phyloP scores from a whole-genome alignment of 2,888 invertebrate genomes.

The Subacronicta megacephala region DNA sequence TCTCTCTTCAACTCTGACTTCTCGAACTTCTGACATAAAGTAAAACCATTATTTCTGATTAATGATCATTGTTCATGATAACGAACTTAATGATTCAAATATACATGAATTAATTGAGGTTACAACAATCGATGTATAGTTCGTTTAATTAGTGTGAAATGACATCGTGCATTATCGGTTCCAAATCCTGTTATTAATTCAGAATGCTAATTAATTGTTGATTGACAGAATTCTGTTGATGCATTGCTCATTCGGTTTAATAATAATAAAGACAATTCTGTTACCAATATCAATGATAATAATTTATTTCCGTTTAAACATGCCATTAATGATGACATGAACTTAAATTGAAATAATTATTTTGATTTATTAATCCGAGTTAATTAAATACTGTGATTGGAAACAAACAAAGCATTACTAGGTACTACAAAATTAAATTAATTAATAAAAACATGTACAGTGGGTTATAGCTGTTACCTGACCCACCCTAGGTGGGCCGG shows the following conservation, averaged over 20 bases:
- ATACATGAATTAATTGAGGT: constrained; percentile 45
- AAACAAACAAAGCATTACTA: too few relatives aligned
- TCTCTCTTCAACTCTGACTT: constrained; percentile 12
- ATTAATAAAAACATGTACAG: too few relatives aligned
- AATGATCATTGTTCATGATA: constrained; percentile 44
- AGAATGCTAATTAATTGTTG: constrained; percentile 31
- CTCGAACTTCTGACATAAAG: constrained; percentile 43
- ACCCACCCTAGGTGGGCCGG: too few relatives aligned
- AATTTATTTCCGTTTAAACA: constrained; percentile 5
- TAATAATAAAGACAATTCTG: background rate
- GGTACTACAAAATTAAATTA: too few relatives aligned
- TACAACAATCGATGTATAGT: constrained; percentile 32
- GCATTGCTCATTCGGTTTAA: background rate
- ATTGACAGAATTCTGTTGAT: constrained; percentile 1
- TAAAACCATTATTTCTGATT: constrained; percentile 55
- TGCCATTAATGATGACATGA: background rate
- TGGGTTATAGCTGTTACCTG: too few relatives aligned
- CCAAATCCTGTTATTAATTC: constrained; percentile 9
- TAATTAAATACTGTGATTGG: too few relatives aligned
- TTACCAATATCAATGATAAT: constrained; percentile 8
- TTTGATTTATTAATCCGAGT: background rate
- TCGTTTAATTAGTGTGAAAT: constrained; percentile 25
- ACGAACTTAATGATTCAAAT: constrained; percentile 37
- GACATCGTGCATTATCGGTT: constrained; percentile 18
- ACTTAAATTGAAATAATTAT: background rate